Evolutionary conservation across 2,797 vertebrate species (phyloP).

Genomic region (Luscinia megarhynchos): DNA sequence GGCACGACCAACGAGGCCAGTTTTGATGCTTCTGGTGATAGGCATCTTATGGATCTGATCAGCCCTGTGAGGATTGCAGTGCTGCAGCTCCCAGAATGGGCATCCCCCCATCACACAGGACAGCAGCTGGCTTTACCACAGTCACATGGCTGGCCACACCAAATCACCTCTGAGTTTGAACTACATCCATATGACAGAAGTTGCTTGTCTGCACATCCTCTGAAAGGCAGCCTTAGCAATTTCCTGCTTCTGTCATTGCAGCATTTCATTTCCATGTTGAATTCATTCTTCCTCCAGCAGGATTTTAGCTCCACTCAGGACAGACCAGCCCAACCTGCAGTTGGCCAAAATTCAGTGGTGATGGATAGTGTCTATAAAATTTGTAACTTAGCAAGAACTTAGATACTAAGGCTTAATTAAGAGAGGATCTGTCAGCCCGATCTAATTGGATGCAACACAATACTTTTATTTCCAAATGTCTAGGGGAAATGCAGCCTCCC

Average conservation of each 20-base stretch:
- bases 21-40: neutral
- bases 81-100: neutral
- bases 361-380: neutral
- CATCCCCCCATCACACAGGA: neutral
- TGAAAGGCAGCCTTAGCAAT: neutral
- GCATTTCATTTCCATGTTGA: neutral
- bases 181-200: fast-evolving
- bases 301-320: neutral
- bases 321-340: neutral
- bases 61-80: neutral
- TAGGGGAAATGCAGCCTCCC: fast-evolving
- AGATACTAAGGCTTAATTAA: neutral
- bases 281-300: neutral
- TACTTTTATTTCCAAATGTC: neutral
- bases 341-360: neutral
- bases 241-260: neutral
- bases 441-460: neutral
- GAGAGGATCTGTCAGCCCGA: neutral
- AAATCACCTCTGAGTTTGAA: neutral
- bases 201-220: neutral
- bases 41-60: neutral
- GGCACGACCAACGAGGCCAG: neutral
- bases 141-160: neutral
- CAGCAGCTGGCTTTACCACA: neutral
- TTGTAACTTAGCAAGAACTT: neutral